Evolutionary conservation across 2,888 invertebrate species (phyloP).

Genomic region (Acanthosepion lycidas): DNA sequence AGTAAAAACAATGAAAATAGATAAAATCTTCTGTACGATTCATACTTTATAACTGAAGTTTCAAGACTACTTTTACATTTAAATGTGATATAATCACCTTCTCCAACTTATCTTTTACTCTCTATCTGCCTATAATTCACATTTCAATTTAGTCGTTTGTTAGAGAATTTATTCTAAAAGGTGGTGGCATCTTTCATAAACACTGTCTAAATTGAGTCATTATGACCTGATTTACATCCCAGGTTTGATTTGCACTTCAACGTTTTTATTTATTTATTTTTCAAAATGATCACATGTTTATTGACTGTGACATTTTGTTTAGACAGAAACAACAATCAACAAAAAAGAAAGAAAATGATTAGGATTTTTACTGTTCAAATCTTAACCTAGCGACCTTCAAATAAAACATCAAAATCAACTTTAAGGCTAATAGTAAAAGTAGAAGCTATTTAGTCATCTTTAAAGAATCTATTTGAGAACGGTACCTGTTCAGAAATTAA

Average conservation of each 20-base stretch:
- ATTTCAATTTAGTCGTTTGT: not conserved
- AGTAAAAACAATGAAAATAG: conserved; percentile 15
- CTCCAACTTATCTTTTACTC: not conserved
- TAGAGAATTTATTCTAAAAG: not conserved
- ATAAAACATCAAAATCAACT: not conserved
- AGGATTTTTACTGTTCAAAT: not conserved
- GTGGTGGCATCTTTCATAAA: not conserved
- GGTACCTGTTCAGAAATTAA: too few relatives aligned
- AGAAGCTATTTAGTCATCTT: too few relatives aligned
- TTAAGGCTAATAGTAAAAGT: not conserved
- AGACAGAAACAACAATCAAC: not conserved
- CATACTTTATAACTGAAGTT: not conserved
- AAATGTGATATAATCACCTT: not conserved
- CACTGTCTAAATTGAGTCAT: not conserved
- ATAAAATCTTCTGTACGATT: not conserved
- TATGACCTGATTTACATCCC: not conserved
- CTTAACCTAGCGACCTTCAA: not conserved
- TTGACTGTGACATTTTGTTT: not conserved
- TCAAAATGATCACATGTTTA: not conserved
- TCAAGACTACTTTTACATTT: not conserved
- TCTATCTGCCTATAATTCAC: not conserved
- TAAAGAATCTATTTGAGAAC: too few relatives aligned
- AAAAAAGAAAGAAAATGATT: not conserved
- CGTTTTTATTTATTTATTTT: not conserved
- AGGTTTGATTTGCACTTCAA: not conserved